Evolutionary conservation across 2,888 invertebrate species (phyloP), one percentile per base, ranked within the genome.

Genomic region (Hyppa rectilinea): DNA sequence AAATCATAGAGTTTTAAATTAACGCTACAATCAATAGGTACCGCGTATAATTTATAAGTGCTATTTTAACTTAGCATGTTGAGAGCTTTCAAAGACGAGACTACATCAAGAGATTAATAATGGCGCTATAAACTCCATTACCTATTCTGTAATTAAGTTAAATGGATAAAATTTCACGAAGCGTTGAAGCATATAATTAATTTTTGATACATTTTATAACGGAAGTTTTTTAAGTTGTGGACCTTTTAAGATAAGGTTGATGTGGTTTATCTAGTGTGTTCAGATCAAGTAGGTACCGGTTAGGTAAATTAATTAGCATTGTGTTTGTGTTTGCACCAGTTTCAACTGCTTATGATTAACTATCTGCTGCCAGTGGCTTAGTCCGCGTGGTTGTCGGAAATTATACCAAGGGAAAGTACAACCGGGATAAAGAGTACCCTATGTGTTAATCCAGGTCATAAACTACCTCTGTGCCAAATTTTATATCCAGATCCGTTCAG

Each of bases 131-230:
- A 93, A 93, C 88, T 92, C 90, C 90, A 91, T 93, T 92, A 94
- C 92, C 88, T 89, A 89, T 91, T 90, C 88, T 80, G 90, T 93
- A 93, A 94, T 93, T 92, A 93, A 93, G 91, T 92, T 91, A 90
- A 92, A 94, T 91, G 91, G 91, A 90, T 90, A 90, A 92, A 92
- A 92, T 92, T 92, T 91, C 88, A 88, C 87, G 89, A 89, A 91
- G 89, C 90, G 88, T 87, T 87, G 85, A 85, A 81, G 88, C 85
- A 89, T 90, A 90, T 90, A 89, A 92, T 92, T 91, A 90, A 91
- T 92, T 91, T 92, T 89, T 78, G 85, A 75, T 83, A 85, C 83
- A 85, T 88, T 89, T 85, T 81, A 83, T 78, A 72, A 71, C 56
- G 71, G 71, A 82, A 81, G 81, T 82, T 83, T 87, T n/a, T 82